A percentile compares a stretch with the other conserved stretches of the same genome.
These are phyloP conservation scores for Semnornis frantzii DNA, from an alignment of 2,113 vertebrate species.

Conservation along the genomic window DNA sequence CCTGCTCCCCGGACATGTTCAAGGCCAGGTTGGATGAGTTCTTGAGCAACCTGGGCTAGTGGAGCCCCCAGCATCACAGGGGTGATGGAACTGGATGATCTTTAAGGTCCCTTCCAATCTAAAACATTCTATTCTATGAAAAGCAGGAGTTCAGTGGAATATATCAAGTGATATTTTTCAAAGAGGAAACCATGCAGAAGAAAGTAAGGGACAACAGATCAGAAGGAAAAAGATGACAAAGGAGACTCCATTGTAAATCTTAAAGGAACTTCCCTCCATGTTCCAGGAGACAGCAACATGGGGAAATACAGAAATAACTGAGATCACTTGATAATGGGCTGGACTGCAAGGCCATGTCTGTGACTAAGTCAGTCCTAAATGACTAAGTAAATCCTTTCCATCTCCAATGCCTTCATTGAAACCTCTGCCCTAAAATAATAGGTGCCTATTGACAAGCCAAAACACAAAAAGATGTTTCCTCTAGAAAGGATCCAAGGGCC, in stretches of 20 bases:
- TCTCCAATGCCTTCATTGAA: neutral
- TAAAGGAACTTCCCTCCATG: accelerated
- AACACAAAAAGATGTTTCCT: conserved; percentile 2
- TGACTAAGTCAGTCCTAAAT: conserved; percentile 45
- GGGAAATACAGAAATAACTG: neutral
- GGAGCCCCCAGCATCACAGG: no score
- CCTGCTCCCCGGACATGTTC: no score
- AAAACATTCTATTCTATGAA: neutral
- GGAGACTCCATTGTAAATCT: neutral
- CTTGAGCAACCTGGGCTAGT: no score
- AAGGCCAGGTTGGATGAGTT: no score
- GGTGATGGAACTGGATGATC: no score
- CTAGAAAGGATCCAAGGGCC: neutral
- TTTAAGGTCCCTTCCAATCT: no score
- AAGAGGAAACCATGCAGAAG: neutral
- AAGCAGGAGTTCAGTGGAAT: neutral
- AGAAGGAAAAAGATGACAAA: neutral
- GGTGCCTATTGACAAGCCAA: neutral
- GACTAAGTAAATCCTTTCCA: conserved; percentile 38
- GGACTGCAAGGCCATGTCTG: neutral
- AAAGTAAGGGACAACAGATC: neutral
- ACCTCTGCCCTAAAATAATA: neutral
- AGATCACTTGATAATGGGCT: neutral
- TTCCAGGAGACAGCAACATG: neutral
- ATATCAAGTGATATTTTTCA: neutral